Base-by-base conservation (phyloP, 2,113 vertebrate species). In the Malaclemys terrapin region DNA sequence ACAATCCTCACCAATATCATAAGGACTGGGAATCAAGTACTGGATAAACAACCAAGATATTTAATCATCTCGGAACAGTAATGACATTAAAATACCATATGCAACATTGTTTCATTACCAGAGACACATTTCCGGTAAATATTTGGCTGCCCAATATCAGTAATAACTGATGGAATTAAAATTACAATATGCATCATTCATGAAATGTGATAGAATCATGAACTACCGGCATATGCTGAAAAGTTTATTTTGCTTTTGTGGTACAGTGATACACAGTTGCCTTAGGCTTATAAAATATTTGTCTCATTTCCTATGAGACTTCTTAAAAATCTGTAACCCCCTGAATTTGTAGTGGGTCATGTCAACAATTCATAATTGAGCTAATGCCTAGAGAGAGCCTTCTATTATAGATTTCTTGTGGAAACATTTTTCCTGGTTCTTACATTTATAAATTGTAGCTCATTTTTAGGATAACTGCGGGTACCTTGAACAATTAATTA, bases 1-100 rank as follows among this genome's bases (percentile, higher is more conserved):
- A 87, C 65, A 87, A 17, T 83, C 47, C 25, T 88, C 9, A 47
- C 49, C 54, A 92, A 38, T n/a, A 84, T 45, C 56, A 62, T 79
- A 92, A 92, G 53, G 69, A 56, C 56, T 92, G 54, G 42, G 45
- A 49, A 45, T 59, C 82, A 87, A 78, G 47, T 78, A 83, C 49
- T 83, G 54, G 80, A 79, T 92, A 88, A 92, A 88, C 47, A 92
- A 88, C 47, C 79, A 92, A 88, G 69, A 53, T 92, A 53, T 80
- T 78, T 79, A 92, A 88, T 88, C 87, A 83, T 78, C 45, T 38
- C 83, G 85, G 54, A 92, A 79, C 69, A 88, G n/a, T 83, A 92
- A 92, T 53, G 45, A 47, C 22, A 76, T 45, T 76, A 45, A 76
- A 76, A 9, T 38, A 88, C 69, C 69, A 88, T 88, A 92, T 92